Evolutionary conservation across 2,113 vertebrate species (phyloP).

Genomic region (Hemiscyllium ocellatum): DNA sequence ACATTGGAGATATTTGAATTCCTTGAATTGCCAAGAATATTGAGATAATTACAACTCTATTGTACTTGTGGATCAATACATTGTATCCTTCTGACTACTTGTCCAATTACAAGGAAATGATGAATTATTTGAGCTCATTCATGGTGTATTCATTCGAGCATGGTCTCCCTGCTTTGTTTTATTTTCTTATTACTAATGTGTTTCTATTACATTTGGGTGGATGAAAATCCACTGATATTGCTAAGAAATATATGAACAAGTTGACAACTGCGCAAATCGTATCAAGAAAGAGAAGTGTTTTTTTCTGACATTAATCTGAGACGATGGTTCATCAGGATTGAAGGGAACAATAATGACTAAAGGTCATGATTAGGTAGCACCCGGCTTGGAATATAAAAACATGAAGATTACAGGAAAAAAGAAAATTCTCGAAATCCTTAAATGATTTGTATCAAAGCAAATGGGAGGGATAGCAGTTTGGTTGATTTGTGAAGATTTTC

Average conservation of each 20-base stretch:
- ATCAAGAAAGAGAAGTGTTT: neutral
- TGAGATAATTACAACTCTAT: neutral
- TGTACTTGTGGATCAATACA: neutral
- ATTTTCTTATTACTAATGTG: neutral
- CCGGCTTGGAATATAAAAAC: neutral
- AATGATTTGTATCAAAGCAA: neutral
- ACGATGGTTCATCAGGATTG: neutral
- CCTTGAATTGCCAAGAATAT: neutral
- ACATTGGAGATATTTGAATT: neutral
- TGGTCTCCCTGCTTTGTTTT: neutral
- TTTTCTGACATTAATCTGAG: neutral
- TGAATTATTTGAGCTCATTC: neutral
- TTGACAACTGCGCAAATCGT: neutral
- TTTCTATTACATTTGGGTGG: neutral
- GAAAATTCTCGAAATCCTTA: neutral
- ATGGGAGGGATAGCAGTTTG: no score
- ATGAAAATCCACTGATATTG: neutral
- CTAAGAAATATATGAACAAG: neutral
- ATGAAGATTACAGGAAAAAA: neutral
- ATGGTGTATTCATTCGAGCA: neutral
- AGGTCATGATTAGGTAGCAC: neutral
- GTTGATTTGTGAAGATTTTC: no score
- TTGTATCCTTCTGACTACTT: neutral
- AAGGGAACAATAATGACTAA: neutral
- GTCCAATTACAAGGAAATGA: neutral